Evolutionary conservation across 1,140 invertebrate genomes (phyloP).

Genomic region (Brachionus asplanchnoidis): DNA sequence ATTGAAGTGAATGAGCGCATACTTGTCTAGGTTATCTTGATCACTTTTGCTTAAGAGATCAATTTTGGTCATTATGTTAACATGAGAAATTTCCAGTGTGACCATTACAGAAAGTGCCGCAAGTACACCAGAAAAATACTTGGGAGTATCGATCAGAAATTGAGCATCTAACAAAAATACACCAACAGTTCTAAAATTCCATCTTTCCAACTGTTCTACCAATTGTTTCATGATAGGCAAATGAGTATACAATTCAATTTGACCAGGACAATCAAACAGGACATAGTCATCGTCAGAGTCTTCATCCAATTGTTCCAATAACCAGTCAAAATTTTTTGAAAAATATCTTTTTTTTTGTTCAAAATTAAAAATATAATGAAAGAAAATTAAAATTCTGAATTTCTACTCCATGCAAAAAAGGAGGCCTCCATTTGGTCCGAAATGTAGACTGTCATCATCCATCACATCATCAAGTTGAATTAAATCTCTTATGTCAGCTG

Average conservation of each 20-base stretch:
- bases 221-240: conserved; percentile 79
- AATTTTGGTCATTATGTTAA: conserved; percentile 91
- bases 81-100: conserved; percentile 84
- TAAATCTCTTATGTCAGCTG: conserved; percentile 83
- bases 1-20: not conserved
- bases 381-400: conserved; percentile 56
- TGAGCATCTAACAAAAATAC: conserved; percentile 91
- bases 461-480: conserved; percentile 92
- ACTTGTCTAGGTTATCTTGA: conserved; percentile 64
- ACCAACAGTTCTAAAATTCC: conserved; percentile 80
- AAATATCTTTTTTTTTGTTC: conserved; percentile 62
- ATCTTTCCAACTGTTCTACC: conserved; percentile 67
- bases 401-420: conserved; percentile 82
- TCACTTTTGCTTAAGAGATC: conserved; percentile 80
- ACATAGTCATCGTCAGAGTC: conserved; percentile 66
- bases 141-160: conserved; percentile 89
- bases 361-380: conserved; percentile 49
- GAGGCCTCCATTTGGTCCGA: conserved; percentile 94
- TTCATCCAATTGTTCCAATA: conserved; percentile 73
- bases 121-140: conserved; percentile 90
- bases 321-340: conserved; percentile 81
- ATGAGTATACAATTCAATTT: conserved; percentile 97
- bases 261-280: conserved; percentile 96
- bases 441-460: conserved; percentile 87
- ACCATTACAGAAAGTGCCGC: conserved; percentile 91